These are phyloP conservation scores for Xyliphius kryptos DNA, from an alignment of 2,113 vertebrate genomes.

Conservation along the genomic window DNA sequence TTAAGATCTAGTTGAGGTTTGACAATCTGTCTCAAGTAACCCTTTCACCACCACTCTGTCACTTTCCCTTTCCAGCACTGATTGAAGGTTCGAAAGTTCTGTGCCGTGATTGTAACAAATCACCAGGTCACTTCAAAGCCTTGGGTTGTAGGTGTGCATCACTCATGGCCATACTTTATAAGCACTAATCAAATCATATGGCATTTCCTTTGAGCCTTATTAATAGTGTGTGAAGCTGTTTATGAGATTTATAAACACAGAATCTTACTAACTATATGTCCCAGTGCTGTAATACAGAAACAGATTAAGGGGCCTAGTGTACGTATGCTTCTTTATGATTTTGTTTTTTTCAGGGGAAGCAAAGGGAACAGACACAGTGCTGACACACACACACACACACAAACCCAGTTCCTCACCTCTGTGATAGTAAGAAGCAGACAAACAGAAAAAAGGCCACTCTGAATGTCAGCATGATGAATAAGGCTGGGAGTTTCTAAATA, in stretches of 20 bases:
- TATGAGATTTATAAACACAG: neutral
- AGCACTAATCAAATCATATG: no score
- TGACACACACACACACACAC: slow-evolving; percentile 26
- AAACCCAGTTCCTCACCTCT: slow-evolving; percentile 15
- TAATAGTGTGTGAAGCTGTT: neutral
- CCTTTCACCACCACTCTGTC: neutral
- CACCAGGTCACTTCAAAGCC: slow-evolving; percentile 43
- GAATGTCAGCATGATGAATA: slow-evolving; percentile 48
- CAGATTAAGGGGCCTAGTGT: slow-evolving; percentile 23
- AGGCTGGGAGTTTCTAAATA: slow-evolving; percentile 47
- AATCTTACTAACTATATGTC: neutral
- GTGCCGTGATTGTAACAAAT: slow-evolving; percentile 47
- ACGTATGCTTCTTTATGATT: slow-evolving; percentile 48
- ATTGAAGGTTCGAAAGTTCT: slow-evolving; percentile 66
- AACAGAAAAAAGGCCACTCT: slow-evolving; percentile 18
- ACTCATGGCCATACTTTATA: neutral
- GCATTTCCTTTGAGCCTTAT: neutral
- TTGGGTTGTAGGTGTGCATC: slow-evolving; percentile 18
- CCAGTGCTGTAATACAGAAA: slow-evolving; percentile 14
- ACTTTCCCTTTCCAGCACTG: neutral
- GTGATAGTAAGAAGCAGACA: neutral
- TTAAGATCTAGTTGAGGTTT: neutral
- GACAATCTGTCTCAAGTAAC: neutral
- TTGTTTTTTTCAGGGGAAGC: slow-evolving; percentile 51
- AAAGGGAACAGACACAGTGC: neutral